These are phyloP conservation scores for Heliconius ismenius DNA, from an alignment of 2,888 invertebrate species.

Conservation along the genomic window DNA sequence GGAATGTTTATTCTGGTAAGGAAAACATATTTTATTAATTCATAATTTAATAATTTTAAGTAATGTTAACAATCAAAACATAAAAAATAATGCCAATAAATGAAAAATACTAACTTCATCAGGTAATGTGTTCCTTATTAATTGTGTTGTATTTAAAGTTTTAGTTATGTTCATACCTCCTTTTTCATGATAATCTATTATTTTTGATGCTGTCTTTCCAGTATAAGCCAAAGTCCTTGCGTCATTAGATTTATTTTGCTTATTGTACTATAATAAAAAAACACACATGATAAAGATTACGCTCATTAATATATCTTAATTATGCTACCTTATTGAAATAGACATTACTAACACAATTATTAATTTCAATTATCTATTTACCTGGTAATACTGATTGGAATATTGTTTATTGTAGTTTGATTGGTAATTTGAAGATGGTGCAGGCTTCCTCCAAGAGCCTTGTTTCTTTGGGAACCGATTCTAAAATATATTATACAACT, in stretches of 20 bases:
- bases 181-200: slow-evolving; percentile 55
- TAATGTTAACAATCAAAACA: neutral
- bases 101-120: slow-evolving; percentile 55
- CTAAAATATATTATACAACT: slow-evolving; percentile 53
- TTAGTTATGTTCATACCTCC: slow-evolving; percentile 47
- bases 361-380: slow-evolving; percentile 51
- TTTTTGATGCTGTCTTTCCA: slow-evolving; percentile 53
- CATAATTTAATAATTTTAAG: too few relatives aligned
- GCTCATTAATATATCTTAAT: neutral
- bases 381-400: slow-evolving; percentile 70
- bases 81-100: neutral
- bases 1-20: slow-evolving; percentile 64
- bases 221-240: slow-evolving; percentile 49
- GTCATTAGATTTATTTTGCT: slow-evolving; percentile 58
- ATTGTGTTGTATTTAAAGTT: slow-evolving; percentile 49
- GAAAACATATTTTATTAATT: neutral
- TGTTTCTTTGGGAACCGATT: slow-evolving; percentile 74
- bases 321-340: slow-evolving; percentile 60
- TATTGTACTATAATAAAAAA: slow-evolving; percentile 51
- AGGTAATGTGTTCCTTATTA: slow-evolving; percentile 49
- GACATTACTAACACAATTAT: slow-evolving; percentile 58
- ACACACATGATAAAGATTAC: neutral
- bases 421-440: slow-evolving; percentile 55
- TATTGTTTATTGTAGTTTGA: slow-evolving; percentile 68
- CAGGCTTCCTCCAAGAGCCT: slow-evolving; percentile 74